Conservation (phyloP, 2,797 vertebrate species). For the Gymnoscopelus braueri region DNA sequence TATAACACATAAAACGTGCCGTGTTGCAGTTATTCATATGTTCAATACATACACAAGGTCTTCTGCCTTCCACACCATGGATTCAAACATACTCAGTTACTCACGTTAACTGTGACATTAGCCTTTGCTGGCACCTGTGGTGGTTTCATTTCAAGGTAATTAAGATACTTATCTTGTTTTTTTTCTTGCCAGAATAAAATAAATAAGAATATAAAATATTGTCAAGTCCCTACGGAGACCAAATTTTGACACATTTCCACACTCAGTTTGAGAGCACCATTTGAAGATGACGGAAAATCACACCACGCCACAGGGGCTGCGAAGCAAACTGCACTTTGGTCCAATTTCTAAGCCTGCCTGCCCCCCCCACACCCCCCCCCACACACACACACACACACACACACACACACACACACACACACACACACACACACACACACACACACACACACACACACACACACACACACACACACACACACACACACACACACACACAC, state of each 20-base stretch:
- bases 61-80: conserved; percentile 30
- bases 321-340: conserved; percentile 69
- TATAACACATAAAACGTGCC: conserved; percentile 8
- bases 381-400: no score
- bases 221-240: conserved; percentile 58
- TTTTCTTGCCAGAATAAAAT: conserved; percentile 53
- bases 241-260: conserved; percentile 79
- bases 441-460: no score
- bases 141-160: conserved; percentile 68
- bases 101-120: conserved; percentile 43
- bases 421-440: not conserved
- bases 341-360: conserved; percentile 67
- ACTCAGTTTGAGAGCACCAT: conserved; percentile 79
- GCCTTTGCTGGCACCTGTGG: conserved; percentile 50
- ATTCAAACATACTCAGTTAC: conserved; percentile 25
- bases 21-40: conserved; percentile 31
- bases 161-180: conserved; percentile 67
- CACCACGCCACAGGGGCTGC: conserved; percentile 68
- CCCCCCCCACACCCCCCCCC: conserved; percentile 1
- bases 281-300: conserved; percentile 76
- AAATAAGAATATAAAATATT: conserved; percentile 40
- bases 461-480: no score
- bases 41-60: conserved; percentile 32
- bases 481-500: conserved; percentile 1
- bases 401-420: conserved; percentile 1